Evolutionary conservation across 2,888 invertebrate genomes (phyloP).

Genomic region (Arge pagana): DNA sequence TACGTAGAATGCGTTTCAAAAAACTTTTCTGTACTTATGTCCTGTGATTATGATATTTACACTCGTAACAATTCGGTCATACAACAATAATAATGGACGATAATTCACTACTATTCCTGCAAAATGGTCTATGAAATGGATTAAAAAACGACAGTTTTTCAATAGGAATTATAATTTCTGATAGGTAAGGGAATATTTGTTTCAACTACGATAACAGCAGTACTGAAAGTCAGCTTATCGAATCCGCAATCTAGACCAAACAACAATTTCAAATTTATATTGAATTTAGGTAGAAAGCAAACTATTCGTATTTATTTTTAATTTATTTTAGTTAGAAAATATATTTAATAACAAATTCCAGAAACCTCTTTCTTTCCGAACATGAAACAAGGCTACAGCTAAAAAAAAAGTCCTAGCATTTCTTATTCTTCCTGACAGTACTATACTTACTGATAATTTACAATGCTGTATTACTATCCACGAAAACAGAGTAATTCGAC

Average conservation of each 20-base stretch:
- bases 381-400: no score
- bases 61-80: slow-evolving; percentile 26
- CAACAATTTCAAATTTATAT: slow-evolving; percentile 47
- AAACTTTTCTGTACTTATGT: slow-evolving; percentile 47
- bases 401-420: no score
- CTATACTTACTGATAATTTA: no score
- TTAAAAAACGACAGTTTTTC: no score
- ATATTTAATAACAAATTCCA: slow-evolving; percentile 50
- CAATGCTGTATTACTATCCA: no score
- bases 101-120: neutral
- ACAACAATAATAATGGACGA: neutral
- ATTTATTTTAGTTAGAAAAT: slow-evolving; percentile 54
- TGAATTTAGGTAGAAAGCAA: slow-evolving; percentile 56
- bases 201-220: slow-evolving; percentile 20
- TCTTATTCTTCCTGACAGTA: no score
- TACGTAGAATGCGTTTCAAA: slow-evolving; percentile 18
- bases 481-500: no score
- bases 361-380: no score
- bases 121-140: neutral
- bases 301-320: slow-evolving; percentile 57
- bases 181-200: neutral
- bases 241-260: slow-evolving; percentile 42
- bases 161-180: no score
- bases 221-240: slow-evolving; percentile 44
- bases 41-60: slow-evolving; percentile 45